Evolutionary conservation across 2,888 invertebrate species (phyloP), one percentile per base, ranked within the genome.

Genomic region (Plebejus argus): DNA sequence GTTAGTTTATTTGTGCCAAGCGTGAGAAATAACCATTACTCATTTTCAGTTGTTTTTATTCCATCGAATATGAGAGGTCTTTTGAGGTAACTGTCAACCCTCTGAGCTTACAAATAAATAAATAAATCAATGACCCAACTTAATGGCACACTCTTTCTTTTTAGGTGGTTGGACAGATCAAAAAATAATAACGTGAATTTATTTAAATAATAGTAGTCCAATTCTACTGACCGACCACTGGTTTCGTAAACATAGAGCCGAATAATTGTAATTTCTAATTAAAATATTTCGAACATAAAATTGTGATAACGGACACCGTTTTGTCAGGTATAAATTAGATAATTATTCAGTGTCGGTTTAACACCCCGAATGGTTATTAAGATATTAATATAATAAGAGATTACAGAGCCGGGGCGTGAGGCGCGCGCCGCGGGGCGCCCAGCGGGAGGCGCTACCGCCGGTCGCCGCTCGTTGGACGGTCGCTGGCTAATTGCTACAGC

Each of bases 281-380:
- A 74, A 74, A 74, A 74, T 78, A 78, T 70, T 74, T 78, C 49
- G 70, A 72, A 78, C 76, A 79, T 80, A 80, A 78, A 82, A 82
- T 82, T 81, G 79, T 81, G 81, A 83, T 83, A 82, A 83, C 82
- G 23, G 74, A 74, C 81, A 81, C 78, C 84, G 83, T 86, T 84
- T 85, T 85, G 85, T 86, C 85, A 83, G 82, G 84, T 85, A 86
- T 84, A 85, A 86, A 87, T 87, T 89, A 86, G 84, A 86, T 90
- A 88, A 91, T 91, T 91, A 90, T 88, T 87, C 85, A 86, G 86
- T 86, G 87, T 86, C 87, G 87, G 86, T 84, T 89, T 87, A 89
- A 87, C 86, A 85, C 89, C 87, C 89, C 89, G 89, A 93, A 88
- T 86, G 87, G 89, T 91, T 92, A 93, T 93, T 92, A 92, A 91